Percentiles rank a stretch among this genome's conserved stretches.
These are phyloP conservation scores for Apodemus speciosus DNA, from an alignment of 2,113 vertebrate species.

Conservation along the genomic window DNA sequence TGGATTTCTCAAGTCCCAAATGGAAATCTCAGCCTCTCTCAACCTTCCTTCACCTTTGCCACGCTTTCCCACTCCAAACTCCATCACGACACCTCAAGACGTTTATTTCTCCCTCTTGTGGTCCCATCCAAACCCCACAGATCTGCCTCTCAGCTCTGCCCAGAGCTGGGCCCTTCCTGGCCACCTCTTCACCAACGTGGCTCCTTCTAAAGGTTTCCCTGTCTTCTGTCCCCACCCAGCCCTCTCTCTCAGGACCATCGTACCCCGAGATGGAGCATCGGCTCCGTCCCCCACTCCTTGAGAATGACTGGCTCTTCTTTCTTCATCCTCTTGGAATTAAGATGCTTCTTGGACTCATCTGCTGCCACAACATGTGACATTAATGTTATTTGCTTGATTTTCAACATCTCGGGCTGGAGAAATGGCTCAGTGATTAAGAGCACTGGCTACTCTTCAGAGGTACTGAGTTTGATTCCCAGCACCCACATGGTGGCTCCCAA, in stretches of 20 bases:
- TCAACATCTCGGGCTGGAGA: too few relatives aligned
- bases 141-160: background rate
- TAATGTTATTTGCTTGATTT: background rate
- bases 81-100: rapidly evolving
- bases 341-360: background rate
- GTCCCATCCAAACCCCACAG: background rate
- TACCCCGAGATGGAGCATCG: too few relatives aligned
- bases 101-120: background rate
- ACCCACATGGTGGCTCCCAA: too few relatives aligned
- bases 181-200: background rate
- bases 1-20: background rate
- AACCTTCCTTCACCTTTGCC: too few relatives aligned
- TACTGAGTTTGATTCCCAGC: too few relatives aligned
- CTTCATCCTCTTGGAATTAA: background rate
- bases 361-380: background rate
- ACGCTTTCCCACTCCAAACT: background rate
- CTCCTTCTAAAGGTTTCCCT: background rate
- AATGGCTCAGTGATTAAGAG: too few relatives aligned
- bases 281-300: background rate
- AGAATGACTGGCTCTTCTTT: background rate
- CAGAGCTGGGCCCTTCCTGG: background rate
- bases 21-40: background rate
- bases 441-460: too few relatives aligned
- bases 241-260: background rate
- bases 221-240: background rate